A percentile compares a stretch with the other conserved stretches of the same genome.
These are phyloP conservation scores for Peromyscus eremicus DNA, from an alignment of 2,797 vertebrate species.

Conservation along the genomic window DNA sequence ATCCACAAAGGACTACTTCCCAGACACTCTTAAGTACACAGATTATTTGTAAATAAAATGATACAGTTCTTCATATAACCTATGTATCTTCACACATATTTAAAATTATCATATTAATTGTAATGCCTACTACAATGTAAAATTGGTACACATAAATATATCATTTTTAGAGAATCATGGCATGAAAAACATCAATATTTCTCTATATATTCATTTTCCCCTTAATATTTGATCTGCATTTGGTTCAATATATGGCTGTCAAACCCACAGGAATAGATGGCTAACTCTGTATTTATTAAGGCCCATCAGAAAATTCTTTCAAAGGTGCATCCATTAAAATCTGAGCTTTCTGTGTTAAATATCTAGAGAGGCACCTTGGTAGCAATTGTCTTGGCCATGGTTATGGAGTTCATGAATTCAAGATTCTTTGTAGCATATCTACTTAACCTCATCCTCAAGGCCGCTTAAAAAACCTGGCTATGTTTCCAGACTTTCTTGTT, in stretches of 20 bases:
- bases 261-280: background rate
- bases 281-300: background rate
- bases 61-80: background rate
- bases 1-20: background rate
- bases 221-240: background rate
- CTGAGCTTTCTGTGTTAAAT: background rate
- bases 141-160: no score
- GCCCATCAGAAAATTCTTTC: background rate
- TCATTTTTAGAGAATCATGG: background rate
- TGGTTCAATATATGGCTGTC: background rate
- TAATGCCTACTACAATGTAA: no score
- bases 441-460: background rate
- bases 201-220: background rate
- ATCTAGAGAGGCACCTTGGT: background rate
- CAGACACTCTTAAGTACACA: background rate
- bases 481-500: background rate
- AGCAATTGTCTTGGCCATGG: background rate
- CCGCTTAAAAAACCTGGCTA: background rate
- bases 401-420: background rate
- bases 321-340: background rate
- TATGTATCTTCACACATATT: background rate
- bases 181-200: background rate
- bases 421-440: background rate
- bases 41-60: background rate
- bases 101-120: background rate